Percentiles rank a stretch among this genome's conserved stretches.
Conservation (phyloP, 2,113 vertebrate genomes). For the Uria lomvia region DNA sequence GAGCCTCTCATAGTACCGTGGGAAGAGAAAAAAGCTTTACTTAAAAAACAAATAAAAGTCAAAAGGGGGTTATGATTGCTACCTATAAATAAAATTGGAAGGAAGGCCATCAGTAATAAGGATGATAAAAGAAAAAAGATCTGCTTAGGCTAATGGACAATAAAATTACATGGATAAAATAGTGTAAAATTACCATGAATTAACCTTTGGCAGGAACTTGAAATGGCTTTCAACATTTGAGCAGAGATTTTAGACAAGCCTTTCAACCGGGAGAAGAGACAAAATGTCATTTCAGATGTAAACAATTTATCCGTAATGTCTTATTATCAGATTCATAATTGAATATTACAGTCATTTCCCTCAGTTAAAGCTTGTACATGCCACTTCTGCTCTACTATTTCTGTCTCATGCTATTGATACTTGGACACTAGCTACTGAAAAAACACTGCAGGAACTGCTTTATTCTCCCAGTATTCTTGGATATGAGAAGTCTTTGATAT, state of each 20-base stretch:
- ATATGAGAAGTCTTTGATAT: background rate
- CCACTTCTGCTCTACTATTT: background rate
- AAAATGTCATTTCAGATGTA: constrained; percentile 30
- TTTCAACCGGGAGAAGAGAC: background rate
- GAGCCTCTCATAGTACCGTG: background rate
- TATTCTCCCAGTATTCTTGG: background rate
- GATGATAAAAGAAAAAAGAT: background rate
- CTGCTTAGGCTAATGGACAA: background rate
- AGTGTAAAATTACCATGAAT: constrained; percentile 3
- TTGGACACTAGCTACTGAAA: background rate
- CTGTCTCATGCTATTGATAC: background rate
- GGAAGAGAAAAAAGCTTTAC: background rate
- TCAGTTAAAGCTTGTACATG: background rate
- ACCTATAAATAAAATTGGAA: background rate
- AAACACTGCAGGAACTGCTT: background rate
- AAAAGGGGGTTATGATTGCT: background rate
- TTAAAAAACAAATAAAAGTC: background rate
- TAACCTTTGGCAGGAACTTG: constrained; percentile 30
- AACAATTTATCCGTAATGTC: constrained; percentile 16
- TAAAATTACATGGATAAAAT: constrained; percentile 22
- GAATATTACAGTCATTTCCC: constrained; percentile 25
- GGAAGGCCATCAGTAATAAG: background rate
- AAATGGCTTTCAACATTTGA: constrained; percentile 27
- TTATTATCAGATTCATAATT: constrained; percentile 17
- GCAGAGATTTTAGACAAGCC: background rate